Evolutionary conservation across 2,113 vertebrate genomes (phyloP).

Genomic region (Pseudopipra pipra): DNA sequence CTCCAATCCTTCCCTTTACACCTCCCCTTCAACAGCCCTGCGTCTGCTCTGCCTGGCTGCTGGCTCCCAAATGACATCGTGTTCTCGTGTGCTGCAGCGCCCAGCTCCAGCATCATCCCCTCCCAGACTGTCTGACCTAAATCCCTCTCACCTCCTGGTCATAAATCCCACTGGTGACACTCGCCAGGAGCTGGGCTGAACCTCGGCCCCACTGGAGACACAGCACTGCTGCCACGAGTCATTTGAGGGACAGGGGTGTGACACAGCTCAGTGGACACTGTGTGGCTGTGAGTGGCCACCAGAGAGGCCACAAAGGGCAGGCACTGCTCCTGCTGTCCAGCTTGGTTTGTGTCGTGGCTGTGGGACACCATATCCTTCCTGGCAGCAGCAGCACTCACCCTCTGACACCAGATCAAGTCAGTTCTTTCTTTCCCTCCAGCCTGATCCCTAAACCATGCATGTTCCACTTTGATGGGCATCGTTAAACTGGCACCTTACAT

Average conservation of each 20-base stretch:
- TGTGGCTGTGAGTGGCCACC: background rate
- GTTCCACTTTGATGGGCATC: fast-evolving
- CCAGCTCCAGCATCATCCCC: background rate
- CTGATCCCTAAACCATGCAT: background rate
- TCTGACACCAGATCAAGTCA: fast-evolving
- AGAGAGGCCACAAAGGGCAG: fast-evolving
- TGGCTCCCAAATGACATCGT: background rate
- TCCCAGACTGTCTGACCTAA: conserved; percentile 29
- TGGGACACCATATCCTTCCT: background rate
- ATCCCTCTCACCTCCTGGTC: background rate
- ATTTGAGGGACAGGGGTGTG: background rate
- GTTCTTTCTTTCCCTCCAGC: too few species aligned
- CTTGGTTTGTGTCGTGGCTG: fast-evolving
- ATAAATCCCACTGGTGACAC: background rate
- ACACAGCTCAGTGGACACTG: background rate
- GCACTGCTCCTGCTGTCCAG: background rate
- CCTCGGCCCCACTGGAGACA: background rate
- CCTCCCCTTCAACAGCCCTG: background rate
- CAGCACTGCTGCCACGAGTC: fast-evolving
- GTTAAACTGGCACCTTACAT: fast-evolving
- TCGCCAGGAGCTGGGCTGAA: background rate
- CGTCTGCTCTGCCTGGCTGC: fast-evolving
- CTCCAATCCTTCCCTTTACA: background rate
- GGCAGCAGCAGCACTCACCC: background rate
- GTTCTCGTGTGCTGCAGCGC: background rate